Evolutionary conservation across 2,113 vertebrate species (phyloP), one percentile per base, ranked within the genome.

Genomic region (Pseudonaja textilis): DNA sequence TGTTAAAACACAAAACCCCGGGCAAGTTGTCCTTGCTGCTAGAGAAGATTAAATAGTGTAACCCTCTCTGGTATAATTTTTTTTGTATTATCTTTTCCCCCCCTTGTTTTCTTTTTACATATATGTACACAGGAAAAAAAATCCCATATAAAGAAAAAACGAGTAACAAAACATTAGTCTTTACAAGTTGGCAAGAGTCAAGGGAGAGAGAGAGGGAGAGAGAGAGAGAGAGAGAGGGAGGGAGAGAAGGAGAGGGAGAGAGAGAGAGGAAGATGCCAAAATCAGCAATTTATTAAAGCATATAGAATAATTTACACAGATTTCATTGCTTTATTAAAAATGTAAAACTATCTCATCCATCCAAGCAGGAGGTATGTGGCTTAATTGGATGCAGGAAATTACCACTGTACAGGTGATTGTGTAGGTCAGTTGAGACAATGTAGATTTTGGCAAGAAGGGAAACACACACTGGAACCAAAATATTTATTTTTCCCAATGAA

Each of bases 91-190:
- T 56, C n/a, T 92, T 85, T 16, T 57, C 14, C 50, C 87, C 23
- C 34, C 59, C 45, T 91, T 61, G 59, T 85, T 45, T 86, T 34
- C 61, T 52, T 87, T 89, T 91, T 91, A 93, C 69, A 93, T 86
- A 86, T 93, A 93, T 93, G 29, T 93, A 93, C 88, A 93, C 5
- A 42, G 85, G 69, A 11, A 11, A 20, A 39, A 64, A 61, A 34
- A 74, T 8, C 69, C n/a, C 74, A 61, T 26, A 11, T 16, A 85
- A 56, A 56, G 85, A 89, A 34, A 34, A 23, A 56, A 42, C 20
- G 7, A 45, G 34, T 90, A 61, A 61, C n/a, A 39, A 42, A 93
- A 89, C 23, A 16, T 59, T 92, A 42, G 59, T 29, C 10, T 50
- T 39, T 52, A 90, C 4, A 90, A 90, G 81, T 45, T 86, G 42